A percentile compares a stretch with the other conserved stretches of the same genome.
Conservation (phyloP, 1,140 invertebrate genomes). For the Macrostomum lignano region DNA sequence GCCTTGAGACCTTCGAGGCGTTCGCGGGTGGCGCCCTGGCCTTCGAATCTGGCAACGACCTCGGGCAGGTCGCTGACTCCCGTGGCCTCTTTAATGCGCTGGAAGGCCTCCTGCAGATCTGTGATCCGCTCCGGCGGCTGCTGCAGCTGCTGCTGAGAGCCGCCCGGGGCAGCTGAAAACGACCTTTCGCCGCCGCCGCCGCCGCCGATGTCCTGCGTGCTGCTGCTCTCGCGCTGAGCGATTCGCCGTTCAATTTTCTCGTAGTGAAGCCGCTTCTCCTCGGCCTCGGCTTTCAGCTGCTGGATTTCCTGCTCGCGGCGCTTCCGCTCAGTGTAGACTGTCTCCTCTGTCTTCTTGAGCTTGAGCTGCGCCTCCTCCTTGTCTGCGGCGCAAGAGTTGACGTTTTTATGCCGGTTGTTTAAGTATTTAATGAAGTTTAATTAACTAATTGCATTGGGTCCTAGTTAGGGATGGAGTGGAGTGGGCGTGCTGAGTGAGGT, state of each 20-base stretch:
- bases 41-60: constrained; percentile 16
- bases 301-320: constrained; percentile 24
- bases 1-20: constrained; percentile 23
- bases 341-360: constrained; percentile 18
- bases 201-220: too few relatives aligned
- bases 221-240: too few relatives aligned
- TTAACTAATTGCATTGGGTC: too few relatives aligned
- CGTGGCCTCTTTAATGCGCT: constrained; percentile 25
- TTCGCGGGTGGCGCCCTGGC: constrained; percentile 19
- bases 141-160: too few relatives aligned
- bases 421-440: too few relatives aligned
- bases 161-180: too few relatives aligned
- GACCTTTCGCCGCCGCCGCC: too few relatives aligned
- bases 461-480: too few relatives aligned
- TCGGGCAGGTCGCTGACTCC: constrained; percentile 12
- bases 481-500: too few relatives aligned
- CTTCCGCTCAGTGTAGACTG: constrained; percentile 22
- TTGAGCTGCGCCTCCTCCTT: constrained; percentile 19
- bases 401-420: too few relatives aligned
- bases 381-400: too few relatives aligned
- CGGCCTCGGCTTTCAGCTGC: constrained; percentile 26
- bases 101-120: constrained; percentile 25
- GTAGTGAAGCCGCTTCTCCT: constrained; percentile 26
- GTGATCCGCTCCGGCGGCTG: constrained; percentile 25
- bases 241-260: constrained; percentile 25